Conservation (phyloP, 2,113 vertebrate genomes). For the Empidonax traillii region DNA sequence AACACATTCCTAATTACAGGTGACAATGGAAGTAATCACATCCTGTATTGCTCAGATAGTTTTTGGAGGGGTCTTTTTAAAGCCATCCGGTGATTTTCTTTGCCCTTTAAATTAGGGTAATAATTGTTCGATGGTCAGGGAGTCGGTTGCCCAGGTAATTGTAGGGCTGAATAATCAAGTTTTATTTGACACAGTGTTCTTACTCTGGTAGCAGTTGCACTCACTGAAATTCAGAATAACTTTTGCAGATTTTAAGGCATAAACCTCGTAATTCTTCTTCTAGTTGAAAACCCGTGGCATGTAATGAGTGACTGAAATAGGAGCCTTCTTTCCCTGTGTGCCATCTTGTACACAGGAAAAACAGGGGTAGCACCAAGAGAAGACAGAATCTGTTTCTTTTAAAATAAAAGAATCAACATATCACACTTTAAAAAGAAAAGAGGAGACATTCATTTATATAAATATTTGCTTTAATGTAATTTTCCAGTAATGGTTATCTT, state of each 20-base stretch:
- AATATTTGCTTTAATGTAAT: neutral
- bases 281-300: neutral
- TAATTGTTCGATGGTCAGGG: neutral
- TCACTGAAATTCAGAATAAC: neutral
- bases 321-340: fast-evolving
- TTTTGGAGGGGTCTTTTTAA: neutral
- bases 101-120: neutral
- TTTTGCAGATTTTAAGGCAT: neutral
- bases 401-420: neutral
- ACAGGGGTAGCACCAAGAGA: neutral
- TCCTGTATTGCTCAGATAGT: neutral
- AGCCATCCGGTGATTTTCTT: neutral
- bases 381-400: neutral
- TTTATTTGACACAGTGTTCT: neutral
- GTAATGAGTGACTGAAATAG: neutral
- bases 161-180: neutral
- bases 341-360: neutral
- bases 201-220: neutral
- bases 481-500: neutral
- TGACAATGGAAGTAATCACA: neutral
- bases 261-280: neutral
- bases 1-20: neutral
- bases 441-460: neutral
- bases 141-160: neutral
- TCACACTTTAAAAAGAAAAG: neutral